phyloP scores from a whole-genome alignment of 2,888 invertebrate genomes.

The Thereva unica region DNA sequence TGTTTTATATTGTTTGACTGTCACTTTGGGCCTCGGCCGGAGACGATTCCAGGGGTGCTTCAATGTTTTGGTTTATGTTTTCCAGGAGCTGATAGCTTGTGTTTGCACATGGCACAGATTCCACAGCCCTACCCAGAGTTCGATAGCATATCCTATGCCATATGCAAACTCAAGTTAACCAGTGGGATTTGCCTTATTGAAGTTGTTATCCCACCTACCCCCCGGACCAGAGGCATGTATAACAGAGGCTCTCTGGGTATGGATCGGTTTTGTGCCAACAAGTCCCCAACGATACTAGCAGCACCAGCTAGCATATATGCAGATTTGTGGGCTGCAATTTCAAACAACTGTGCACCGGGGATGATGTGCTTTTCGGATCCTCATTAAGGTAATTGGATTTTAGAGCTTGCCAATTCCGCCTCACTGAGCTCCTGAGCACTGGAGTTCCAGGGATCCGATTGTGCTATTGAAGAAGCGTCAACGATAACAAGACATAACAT shows the following conservation, averaged over 20 bases:
- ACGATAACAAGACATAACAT: not conserved
- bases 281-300: not conserved
- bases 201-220: conserved; percentile 5
- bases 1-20: conserved; percentile 31
- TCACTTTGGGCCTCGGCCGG: conserved; percentile 19
- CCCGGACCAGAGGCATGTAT: conserved; percentile 2
- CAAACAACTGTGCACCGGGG: conserved; percentile 23
- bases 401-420: conserved; percentile 1
- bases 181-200: conserved; percentile 22
- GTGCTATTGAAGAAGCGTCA: too few relatives aligned
- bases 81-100: conserved; percentile 11
- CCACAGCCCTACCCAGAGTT: not conserved
- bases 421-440: conserved; percentile 12
- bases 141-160: conserved; percentile 1
- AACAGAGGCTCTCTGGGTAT: not conserved
- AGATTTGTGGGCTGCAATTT: conserved; percentile 21
- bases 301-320: conserved; percentile 2
- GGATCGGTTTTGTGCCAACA: not conserved
- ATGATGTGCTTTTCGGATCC: conserved; percentile 25
- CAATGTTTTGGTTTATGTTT: conserved; percentile 18
- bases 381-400: conserved; percentile 35
- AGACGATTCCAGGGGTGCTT: not conserved
- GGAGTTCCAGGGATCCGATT: not conserved
- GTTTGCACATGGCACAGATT: conserved; percentile 24
- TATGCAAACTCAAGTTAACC: conserved; percentile 5